These are phyloP conservation scores for Baccha elongata DNA, from an alignment of 2,888 invertebrate genomes.

Conservation along the genomic window DNA sequence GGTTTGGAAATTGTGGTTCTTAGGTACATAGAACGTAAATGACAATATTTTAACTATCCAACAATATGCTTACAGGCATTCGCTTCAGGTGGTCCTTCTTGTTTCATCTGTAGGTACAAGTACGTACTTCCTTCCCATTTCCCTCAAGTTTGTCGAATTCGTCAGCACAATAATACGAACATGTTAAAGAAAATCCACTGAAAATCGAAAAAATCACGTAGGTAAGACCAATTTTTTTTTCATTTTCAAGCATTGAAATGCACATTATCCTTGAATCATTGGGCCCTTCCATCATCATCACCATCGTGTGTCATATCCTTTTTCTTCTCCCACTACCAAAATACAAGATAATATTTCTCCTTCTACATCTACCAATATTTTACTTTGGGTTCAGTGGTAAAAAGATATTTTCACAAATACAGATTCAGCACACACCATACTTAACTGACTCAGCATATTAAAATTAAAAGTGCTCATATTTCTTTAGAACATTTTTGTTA, in stretches of 20 bases:
- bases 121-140: constrained; percentile 28
- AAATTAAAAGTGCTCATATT: constrained; percentile 71
- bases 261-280: constrained; percentile 70
- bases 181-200: constrained; percentile 13
- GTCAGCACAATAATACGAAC: neutral
- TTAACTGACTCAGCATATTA: constrained; percentile 71
- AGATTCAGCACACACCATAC: constrained; percentile 39
- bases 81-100: neutral
- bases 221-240: constrained; percentile 55
- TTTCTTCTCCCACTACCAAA: constrained; percentile 8
- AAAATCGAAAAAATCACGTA: constrained; percentile 60
- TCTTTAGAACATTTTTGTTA: constrained; percentile 63
- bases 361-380: constrained; percentile 11
- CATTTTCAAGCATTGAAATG: constrained; percentile 65
- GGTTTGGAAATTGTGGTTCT: too few species aligned
- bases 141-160: neutral
- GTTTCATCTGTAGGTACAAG: neutral
- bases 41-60: too few species aligned
- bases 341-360: neutral
- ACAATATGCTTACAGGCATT: too few species aligned
- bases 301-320: constrained; percentile 3
- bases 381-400: constrained; percentile 29
- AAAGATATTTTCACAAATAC: constrained; percentile 62
- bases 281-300: constrained; percentile 30
- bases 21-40: too few species aligned